phyloP scores from a whole-genome alignment of 53 echinoderm and acorn worm species.

The Echinometra lucunter region DNA sequence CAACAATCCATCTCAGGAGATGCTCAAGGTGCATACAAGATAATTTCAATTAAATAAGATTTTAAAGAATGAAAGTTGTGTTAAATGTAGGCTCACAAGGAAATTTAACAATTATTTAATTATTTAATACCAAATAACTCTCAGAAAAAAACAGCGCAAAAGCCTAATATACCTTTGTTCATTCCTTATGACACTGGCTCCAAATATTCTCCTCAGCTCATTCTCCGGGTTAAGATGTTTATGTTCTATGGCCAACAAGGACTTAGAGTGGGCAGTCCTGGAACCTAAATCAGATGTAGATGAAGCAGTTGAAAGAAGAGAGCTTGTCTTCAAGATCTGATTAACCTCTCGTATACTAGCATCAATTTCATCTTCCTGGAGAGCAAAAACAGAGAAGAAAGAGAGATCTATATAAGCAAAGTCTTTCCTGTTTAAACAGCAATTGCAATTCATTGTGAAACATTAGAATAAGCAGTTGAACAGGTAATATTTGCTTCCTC shows the following conservation, averaged over 20 bases:
- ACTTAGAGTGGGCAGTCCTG: constrained; percentile 73
- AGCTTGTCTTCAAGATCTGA: constrained; percentile 76
- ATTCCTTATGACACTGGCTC: constrained; percentile 83
- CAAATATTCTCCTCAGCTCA: constrained; percentile 96
- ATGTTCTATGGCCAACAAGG: constrained; percentile 88
- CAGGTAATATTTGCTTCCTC: not conserved
- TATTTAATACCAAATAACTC: no score
- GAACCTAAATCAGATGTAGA: not conserved
- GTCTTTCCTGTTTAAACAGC: not conserved
- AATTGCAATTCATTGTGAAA: not conserved
- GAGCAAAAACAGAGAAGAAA: not conserved
- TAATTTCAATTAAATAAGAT: no score
- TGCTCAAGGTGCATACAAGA: no score
- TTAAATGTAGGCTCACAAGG: no score
- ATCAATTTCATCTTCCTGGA: constrained; percentile 96
- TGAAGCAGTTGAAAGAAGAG: constrained; percentile 35
- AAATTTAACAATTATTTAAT: no score
- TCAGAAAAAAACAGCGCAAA: no score
- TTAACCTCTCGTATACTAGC: constrained; percentile 92
- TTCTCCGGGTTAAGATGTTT: constrained; percentile 94
- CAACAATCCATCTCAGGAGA: no score
- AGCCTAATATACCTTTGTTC: constrained; percentile 86
- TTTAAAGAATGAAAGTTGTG: no score
- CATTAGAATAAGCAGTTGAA: not conserved
- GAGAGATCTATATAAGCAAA: not conserved